Conservation (phyloP, 2,797 vertebrate species). For the Enteromius afrohamiltoni region DNA sequence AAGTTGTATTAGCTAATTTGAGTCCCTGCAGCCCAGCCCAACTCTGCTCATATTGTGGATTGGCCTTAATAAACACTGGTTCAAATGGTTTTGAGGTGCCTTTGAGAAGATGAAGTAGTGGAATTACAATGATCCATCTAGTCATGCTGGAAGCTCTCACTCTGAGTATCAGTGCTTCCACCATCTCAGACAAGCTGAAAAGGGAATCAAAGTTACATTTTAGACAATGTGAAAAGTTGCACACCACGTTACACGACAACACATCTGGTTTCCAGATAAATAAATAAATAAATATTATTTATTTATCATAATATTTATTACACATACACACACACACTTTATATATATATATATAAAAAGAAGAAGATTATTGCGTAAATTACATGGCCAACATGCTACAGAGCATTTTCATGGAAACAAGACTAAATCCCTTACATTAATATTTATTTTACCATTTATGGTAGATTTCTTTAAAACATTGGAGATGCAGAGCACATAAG, state of each 20-base stretch:
- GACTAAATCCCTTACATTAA: too few species aligned
- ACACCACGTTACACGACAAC: neutral
- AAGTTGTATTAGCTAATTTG: fast-evolving
- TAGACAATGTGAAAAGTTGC: neutral
- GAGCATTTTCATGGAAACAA: too few species aligned
- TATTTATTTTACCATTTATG: too few species aligned
- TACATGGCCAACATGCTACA: too few species aligned
- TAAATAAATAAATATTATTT: too few species aligned
- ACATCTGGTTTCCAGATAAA: neutral
- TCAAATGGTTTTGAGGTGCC: slow-evolving; percentile 58
- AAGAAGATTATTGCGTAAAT: too few species aligned
- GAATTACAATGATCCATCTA: slow-evolving; percentile 83
- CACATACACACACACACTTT: too few species aligned
- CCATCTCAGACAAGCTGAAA: slow-evolving; percentile 63
- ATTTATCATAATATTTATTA: too few species aligned
- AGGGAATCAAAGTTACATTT: neutral
- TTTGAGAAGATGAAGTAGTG: slow-evolving; percentile 80
- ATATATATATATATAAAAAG: too few species aligned
- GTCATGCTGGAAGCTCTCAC: neutral
- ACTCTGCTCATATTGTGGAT: fast-evolving
- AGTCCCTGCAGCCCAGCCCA: slow-evolving; percentile 78
- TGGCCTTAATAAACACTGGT: slow-evolving; percentile 21
- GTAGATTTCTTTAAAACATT: too few species aligned
- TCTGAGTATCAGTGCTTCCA: slow-evolving; percentile 47
- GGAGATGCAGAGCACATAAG: too few species aligned